Evolutionary conservation across 2,797 vertebrate species (phyloP), one percentile per base, ranked within the genome.

Genomic region (Hafferia zeledoni): DNA sequence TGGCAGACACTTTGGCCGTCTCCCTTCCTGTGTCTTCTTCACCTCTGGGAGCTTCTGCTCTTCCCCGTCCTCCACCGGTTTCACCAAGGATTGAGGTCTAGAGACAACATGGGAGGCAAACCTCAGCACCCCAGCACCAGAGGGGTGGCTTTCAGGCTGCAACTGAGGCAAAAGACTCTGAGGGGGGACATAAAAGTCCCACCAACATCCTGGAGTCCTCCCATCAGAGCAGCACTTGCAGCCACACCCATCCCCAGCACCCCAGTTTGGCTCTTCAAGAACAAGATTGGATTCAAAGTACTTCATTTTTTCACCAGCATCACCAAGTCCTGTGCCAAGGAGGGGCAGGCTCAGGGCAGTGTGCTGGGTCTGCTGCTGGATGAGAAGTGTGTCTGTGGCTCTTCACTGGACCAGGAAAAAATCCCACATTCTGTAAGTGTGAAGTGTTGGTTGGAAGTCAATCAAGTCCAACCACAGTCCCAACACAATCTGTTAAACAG

Each of bases 11-110:
- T 96, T 97, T 53, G 96, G 97, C 61, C 98, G 64, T 79, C 96
- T 97, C 77, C 98, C 98, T 77, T 98, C 98, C 7, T 98, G 97
- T 0, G 87, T 91, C 56, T 98, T 98, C 87, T 98, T 96, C 92
- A 97, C 96, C 91, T 98, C 98, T 4, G 97, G 96, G 60, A 98
- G 94, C 44, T 98, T 98, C 56, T 31, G 93, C n/a, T 96, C 92
- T 4, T 96, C 95, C 18, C 28, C 56, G 2, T 93, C 41, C 79
- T 68, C 89, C 0, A 9, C 28, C 0, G 13, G 14, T 9, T 50
- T 91, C 57, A 90, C 55, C 10, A 89, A 16, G 39, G 90, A 91
- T 20, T 28, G 78, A 55, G 90, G 59, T 15, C 90, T 97, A 35
- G 56, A 84, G 49, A 80, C 11, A 94, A 60, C 57, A 46, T 0